Evolutionary conservation across 2,797 vertebrate species (phyloP), one percentile per base, ranked within the genome.

Genomic region (Sternarchorhynchus goeldii): DNA sequence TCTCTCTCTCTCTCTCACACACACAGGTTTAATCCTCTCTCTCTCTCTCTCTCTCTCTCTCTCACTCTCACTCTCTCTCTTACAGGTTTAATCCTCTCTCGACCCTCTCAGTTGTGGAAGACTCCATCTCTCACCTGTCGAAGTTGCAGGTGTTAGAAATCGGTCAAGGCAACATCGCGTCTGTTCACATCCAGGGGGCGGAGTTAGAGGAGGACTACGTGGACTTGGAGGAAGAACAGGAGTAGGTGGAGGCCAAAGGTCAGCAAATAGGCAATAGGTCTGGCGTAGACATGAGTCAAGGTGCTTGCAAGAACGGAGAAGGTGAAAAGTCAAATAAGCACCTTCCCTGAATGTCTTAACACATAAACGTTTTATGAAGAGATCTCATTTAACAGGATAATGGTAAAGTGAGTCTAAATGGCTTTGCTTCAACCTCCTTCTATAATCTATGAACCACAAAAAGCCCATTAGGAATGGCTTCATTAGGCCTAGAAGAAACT

Each of bases 121-220:
- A 92, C 45, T 93, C 91, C 39, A 97, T 99, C 83, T 89, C 94
- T 82, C 93, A 93, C 81, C 93, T 99, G 85, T 90, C 92, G 84
- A 92, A 95, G 76, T 90, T 99, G 77, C 96, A 96, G 84, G 95
- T 96, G 62, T 81, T 98, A 85, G 96, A 99, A 88, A 91, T 96
- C 56, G 95, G 96, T 83, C 92, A 94, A 7, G 94, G 93, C 86
- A 92, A 93, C 81, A 85, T 92, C 50, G 90, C 94, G 29, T 89
- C 90, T 31, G 81, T 89, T 25, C 91, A 78, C 55, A 89, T 88
- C 53, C 87, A 83, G 75, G 89, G 91, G 7, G 91, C 92, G 55
- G 77, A 89, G 2, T 87, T 88, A 20, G 91, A 94, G 0, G 92
- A 90, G 0, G 90, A 86, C 36, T 87, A 88, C 53, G 81, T 86